phyloP scores from a whole-genome alignment of 2,113 vertebrate genomes.

The Psophia crepitans region DNA sequence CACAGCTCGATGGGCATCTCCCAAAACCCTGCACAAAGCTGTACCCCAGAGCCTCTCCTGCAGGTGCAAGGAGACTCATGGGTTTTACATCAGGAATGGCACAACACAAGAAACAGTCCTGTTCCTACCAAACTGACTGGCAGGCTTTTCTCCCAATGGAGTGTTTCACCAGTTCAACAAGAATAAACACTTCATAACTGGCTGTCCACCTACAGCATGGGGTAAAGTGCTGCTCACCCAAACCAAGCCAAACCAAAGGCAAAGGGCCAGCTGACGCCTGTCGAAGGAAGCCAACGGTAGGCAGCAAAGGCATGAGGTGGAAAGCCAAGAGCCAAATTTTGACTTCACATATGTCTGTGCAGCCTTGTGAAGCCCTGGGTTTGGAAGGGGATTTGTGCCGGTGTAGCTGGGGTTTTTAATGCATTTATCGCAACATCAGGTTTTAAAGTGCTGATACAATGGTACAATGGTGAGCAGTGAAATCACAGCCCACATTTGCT shows the following conservation, averaged over 20 bases:
- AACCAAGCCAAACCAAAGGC: neutral
- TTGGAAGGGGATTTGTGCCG: neutral
- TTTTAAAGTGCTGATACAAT: neutral
- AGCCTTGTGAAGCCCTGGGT: neutral
- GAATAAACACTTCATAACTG: neutral
- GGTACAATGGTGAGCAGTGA: neutral
- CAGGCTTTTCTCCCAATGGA: neutral
- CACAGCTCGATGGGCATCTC: neutral
- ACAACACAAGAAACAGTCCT: neutral
- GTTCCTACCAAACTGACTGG: neutral
- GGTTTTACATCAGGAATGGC: neutral
- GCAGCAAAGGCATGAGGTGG: neutral
- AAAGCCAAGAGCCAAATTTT: neutral
- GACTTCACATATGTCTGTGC: neutral
- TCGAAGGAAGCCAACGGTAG: neutral
- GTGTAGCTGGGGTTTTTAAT: neutral
- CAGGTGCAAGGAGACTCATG: neutral
- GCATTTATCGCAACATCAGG: neutral
- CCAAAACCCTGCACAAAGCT: neutral
- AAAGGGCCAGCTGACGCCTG: neutral
- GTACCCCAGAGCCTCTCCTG: neutral
- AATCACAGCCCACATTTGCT: neutral
- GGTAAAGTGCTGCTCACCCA: neutral
- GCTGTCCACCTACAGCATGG: neutral
- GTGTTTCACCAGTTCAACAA: neutral